Percentiles rank a stretch among this genome's conserved stretches.
phyloP scores from a whole-genome alignment of 2,797 vertebrate genomes.

The Picus viridis region DNA sequence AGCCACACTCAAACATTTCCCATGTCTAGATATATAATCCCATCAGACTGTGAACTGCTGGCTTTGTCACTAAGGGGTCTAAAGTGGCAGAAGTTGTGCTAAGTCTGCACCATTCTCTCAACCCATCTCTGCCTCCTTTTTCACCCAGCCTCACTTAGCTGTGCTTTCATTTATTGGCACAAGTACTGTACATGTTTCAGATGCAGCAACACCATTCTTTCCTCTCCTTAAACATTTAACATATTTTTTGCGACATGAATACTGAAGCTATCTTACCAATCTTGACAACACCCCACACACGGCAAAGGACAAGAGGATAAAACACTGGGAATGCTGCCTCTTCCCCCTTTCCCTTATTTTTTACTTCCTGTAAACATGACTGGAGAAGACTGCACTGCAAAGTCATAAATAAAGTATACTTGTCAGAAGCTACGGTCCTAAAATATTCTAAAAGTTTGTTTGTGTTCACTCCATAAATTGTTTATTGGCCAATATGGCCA shows the following conservation, averaged over 20 bases:
- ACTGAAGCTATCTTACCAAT: neutral
- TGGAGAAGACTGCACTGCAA: slow-evolving; percentile 63
- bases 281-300: neutral
- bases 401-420: slow-evolving; percentile 79
- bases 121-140: neutral
- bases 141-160: neutral
- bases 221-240: neutral
- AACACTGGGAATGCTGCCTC: neutral
- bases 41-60: neutral
- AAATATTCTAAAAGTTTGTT: slow-evolving; percentile 71
- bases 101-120: neutral
- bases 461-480: slow-evolving; percentile 75
- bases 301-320: neutral
- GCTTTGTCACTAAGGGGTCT: neutral
- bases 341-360: neutral
- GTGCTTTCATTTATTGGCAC: neutral
- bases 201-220: neutral
- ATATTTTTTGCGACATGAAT: neutral
- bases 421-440: slow-evolving; percentile 75
- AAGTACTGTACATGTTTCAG: neutral
- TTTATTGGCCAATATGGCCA: slow-evolving; percentile 77
- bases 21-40: neutral
- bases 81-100: neutral
- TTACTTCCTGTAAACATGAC: slow-evolving; percentile 34
- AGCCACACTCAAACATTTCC: neutral